Evolutionary conservation across 1,140 invertebrate genomes (phyloP), one percentile per base, ranked within the genome.

Genomic region (Brachionus asplanchnoidis): DNA sequence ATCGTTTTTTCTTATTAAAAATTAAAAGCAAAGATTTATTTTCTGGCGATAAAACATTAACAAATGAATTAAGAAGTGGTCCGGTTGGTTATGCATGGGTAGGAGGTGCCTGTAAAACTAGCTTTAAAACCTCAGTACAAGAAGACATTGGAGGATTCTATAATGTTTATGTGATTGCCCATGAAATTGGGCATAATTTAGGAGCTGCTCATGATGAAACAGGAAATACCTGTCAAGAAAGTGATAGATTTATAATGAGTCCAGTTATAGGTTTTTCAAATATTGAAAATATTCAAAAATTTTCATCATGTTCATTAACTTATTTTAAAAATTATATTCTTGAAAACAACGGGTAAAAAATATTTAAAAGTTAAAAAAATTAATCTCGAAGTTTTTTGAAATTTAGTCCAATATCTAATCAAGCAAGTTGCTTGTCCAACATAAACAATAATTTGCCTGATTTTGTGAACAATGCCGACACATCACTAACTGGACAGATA

Each of bases 101-200:
- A 9, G 78, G 46, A n/a, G 78, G 26, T 28, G 36, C 50, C 11
- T 80, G 78, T 65, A 80, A 1, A 32, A 20, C 2, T n/a, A 8
- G 14, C 26, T 40, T 9, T 40, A 56, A 14, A 28, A 40, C 17
- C 20, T 80, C 78, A 20, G 23, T 80, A 0, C 56, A 46, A 32
- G 78, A 80, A 53, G 78, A 80, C 14, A 32, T 28, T 36, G 78
- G 78, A 12, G 46, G 17, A 23, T 80, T 80, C 20, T n/a, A 32
- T 0, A 80, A 23, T 65, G 9, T 80, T 9, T 65, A 60, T n/a
- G 46, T 68, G 23, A 56, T 78, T 44, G 75, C 75, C 0, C 75
- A 78, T 44, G 75, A 78, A 28, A 50, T 78, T 8, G 75, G 75
- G 9, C 75, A 78, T 42, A 78, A 78, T 44, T 78, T 78, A 28